A percentile compares a stretch with the other conserved stretches of the same genome.
These are phyloP conservation scores for Hipparchia semele DNA, from an alignment of 2,888 invertebrate species.

Conservation along the genomic window DNA sequence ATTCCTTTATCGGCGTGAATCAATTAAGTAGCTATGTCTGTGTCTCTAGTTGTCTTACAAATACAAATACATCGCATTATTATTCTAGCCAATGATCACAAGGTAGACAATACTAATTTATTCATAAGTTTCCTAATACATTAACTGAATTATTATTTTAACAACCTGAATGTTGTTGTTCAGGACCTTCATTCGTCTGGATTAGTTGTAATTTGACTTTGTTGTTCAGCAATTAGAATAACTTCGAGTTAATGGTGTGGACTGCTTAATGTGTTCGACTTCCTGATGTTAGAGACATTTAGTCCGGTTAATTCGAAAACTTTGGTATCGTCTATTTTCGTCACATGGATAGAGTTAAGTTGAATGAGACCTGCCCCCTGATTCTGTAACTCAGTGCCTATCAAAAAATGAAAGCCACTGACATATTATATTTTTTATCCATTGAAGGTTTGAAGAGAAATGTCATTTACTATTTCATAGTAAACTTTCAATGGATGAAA, in stretches of 20 bases:
- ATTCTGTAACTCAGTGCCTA: too few species aligned
- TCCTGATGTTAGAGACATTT: conserved; percentile 11
- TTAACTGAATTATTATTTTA: conserved; percentile 2
- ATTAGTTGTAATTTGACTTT: conserved; percentile 20
- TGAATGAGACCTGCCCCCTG: too few species aligned
- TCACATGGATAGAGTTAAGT: not conserved
- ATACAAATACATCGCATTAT: too few species aligned
- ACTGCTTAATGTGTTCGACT: conserved; percentile 9
- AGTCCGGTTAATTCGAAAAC: conserved; percentile 14
- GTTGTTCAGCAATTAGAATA: conserved; percentile 21
- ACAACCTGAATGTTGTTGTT: conserved; percentile 5
- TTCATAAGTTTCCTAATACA: not conserved
- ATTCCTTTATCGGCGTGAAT: too few species aligned
- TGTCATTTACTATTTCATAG: too few species aligned
- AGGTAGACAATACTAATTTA: not conserved
- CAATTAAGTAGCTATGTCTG: too few species aligned
- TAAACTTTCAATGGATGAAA: too few species aligned
- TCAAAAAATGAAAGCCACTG: too few species aligned
- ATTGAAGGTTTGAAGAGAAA: too few species aligned
- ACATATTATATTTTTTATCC: too few species aligned
- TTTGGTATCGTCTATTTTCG: not conserved
- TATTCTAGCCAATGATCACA: too few species aligned
- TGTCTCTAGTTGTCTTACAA: too few species aligned
- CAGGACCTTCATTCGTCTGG: conserved; percentile 1
- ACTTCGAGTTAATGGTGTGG: conserved; percentile 16